Evolutionary conservation across 2,888 invertebrate species (phyloP).

Genomic region (Ischnura elegans): DNA sequence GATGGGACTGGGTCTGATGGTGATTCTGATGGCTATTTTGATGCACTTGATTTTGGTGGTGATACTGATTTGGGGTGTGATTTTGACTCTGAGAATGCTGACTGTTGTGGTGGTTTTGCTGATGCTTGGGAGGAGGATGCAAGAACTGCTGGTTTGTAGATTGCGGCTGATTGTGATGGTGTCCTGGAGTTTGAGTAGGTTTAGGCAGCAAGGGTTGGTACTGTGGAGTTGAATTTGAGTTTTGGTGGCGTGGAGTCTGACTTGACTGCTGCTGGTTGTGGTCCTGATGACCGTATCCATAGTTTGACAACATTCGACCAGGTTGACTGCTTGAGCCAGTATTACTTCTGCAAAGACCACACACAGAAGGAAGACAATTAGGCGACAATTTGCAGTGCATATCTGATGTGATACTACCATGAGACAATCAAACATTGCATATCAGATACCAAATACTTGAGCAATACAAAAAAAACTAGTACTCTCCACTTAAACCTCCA

Average conservation of each 20-base stretch:
- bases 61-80: conserved; percentile 37
- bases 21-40: conserved; percentile 2
- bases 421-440: no score
- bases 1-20: background rate
- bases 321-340: conserved; percentile 4
- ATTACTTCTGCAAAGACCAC: conserved; percentile 37
- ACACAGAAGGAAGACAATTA: background rate
- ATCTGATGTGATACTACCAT: no score
- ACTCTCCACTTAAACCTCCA: no score
- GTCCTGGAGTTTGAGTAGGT: background rate
- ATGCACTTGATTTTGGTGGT: background rate
- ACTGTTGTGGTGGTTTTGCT: background rate
- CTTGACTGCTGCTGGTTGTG: conserved; percentile 29
- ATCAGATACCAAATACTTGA: no score
- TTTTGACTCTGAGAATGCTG: conserved; percentile 39
- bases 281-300: conserved; percentile 57
- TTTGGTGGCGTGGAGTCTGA: conserved; percentile 31
- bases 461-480: no score
- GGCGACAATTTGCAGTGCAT: no score
- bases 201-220: conserved; percentile 23
- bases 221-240: conserved; percentile 16
- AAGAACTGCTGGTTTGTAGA: background rate
- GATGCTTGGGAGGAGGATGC: conserved; percentile 33
- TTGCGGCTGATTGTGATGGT: background rate
- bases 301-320: conserved; percentile 52